Evolutionary conservation across 2,888 invertebrate genomes (phyloP), one percentile per base, ranked within the genome.

Genomic region (Andrena bucephala): DNA sequence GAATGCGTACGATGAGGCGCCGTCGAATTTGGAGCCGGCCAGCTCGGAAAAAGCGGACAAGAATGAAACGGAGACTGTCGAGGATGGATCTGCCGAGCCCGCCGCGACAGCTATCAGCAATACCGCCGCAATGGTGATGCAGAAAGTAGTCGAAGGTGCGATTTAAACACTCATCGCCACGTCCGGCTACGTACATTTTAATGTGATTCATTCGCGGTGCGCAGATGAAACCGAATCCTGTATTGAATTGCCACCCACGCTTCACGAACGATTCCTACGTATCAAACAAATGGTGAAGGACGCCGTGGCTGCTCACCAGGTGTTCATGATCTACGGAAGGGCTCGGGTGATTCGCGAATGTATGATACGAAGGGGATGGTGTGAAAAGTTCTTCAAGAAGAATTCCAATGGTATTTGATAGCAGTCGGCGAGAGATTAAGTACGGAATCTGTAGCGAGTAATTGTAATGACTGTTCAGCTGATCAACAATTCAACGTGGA

Each of bases 271-370:
- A 65, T 93, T 93, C 67, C 76, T 89, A 6, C 84, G 89, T 3
- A 90, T 93, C 60, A 92, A 92, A 74, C 89, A 92, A 67, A 88
- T 90, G 52, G 94, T 94, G 0, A 89, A 90, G n/a, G 91, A 91
- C 36, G 93, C 94, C 16, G 91, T 94, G 60, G 85, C 90, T 6
- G 83, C 85, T 2, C 91, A 89, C 74, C 93, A 87, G 42, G 94
- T 92, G 24, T 94, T 94, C 54, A 93, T 93, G 94, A 91, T 94
- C 63, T 93, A 93, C 70, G 94, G 94, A 29, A 91, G 92, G 77
- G 89, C 94, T 16, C 85, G 91, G 33, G 90, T 94, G 24, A 85
- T 94, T 48, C 90, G 94, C 2, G 94, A 94, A 62, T 91, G 91
- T 42, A 86, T 94, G 90, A 70, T 94, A 42, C 89, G 89, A 20